A percentile compares a stretch with the other conserved stretches of the same genome.
These are phyloP conservation scores for Myotis davidii DNA, from an alignment of 2,113 vertebrate genomes.

Conservation along the genomic window DNA sequence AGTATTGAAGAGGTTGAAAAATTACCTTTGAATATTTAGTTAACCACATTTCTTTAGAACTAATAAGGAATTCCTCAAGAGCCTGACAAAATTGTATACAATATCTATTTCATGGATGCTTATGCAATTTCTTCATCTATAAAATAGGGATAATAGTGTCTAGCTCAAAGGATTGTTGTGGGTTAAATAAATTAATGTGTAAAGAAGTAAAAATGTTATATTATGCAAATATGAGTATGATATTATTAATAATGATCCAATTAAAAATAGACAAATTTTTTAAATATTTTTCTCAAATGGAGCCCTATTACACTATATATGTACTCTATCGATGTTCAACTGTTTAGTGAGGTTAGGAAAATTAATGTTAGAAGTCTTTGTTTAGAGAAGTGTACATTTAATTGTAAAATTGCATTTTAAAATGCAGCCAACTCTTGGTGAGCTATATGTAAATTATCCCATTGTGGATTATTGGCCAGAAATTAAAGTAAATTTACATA, in stretches of 20 bases:
- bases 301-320: not conserved
- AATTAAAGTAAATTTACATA: not conserved
- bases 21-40: slow-evolving; percentile 10
- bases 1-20: slow-evolving; percentile 3
- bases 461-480: not conserved
- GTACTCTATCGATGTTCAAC: not conserved
- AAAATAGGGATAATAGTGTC: not conserved
- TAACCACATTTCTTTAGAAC: not conserved
- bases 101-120: not conserved
- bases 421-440: not conserved
- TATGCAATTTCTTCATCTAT: not conserved
- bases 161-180: not conserved
- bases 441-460: not conserved
- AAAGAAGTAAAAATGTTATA: not conserved
- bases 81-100: not conserved
- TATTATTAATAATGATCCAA: not conserved
- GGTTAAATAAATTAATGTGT: slow-evolving; percentile 6
- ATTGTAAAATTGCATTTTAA: slow-evolving; percentile 20
- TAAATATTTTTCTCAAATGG: not conserved
- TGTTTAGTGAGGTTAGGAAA: not conserved
- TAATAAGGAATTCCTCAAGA: not conserved
- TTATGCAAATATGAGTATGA: not conserved
- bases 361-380: slow-evolving; percentile 14
- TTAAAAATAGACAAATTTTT: not conserved
- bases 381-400: slow-evolving; percentile 30